These are phyloP conservation scores for Styela clava DNA, from an alignment of 23 tunicate species.

Conservation along the genomic window DNA sequence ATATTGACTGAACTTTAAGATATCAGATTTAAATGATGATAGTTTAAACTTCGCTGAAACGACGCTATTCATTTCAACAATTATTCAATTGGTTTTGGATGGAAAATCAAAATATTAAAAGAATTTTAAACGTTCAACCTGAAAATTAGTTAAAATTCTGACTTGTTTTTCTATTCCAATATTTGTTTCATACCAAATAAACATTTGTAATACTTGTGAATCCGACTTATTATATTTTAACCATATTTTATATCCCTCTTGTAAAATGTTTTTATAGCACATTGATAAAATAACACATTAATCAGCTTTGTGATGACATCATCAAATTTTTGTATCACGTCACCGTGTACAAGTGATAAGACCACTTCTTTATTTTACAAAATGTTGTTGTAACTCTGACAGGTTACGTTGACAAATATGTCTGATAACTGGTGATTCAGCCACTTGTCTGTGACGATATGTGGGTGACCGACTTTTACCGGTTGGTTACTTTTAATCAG, in stretches of 20 bases:
- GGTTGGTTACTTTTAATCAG: neutral
- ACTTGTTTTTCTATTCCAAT: too few species aligned
- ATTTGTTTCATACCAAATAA: too few species aligned
- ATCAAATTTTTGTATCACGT: neutral
- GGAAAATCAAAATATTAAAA: too few species aligned
- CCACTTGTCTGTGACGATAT: neutral
- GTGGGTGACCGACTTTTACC: neutral
- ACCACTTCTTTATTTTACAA: neutral
- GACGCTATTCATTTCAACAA: too few species aligned
- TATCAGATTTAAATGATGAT: too few species aligned
- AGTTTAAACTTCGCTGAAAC: too few species aligned
- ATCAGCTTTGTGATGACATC: neutral
- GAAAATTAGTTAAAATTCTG: too few species aligned
- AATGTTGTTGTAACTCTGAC: neutral
- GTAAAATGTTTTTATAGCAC: neutral
- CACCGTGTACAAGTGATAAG: neutral
- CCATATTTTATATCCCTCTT: neutral
- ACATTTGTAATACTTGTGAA: neutral
- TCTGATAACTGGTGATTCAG: neutral
- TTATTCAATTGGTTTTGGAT: too few species aligned
- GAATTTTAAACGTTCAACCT: too few species aligned
- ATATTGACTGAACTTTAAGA: too few species aligned
- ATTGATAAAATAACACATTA: neutral
- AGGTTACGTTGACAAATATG: neutral
- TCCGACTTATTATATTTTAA: neutral